These are phyloP conservation scores for Dinomys branickii DNA, from an alignment of 2,113 vertebrate species.

Conservation along the genomic window DNA sequence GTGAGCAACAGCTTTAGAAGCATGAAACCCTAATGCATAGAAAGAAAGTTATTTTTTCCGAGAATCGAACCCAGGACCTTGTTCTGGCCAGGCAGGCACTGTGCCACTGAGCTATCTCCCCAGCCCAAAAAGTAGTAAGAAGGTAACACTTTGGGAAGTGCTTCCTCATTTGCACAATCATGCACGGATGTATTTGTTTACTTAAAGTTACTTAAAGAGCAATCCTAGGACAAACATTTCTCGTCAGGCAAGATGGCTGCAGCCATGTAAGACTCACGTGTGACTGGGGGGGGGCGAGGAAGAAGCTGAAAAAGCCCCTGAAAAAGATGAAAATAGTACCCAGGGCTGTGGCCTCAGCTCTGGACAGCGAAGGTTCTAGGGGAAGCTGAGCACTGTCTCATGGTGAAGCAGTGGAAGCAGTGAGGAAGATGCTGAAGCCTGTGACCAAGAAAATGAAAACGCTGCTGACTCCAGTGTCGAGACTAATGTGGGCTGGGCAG, in stretches of 20 bases:
- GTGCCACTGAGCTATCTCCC: too few relatives aligned
- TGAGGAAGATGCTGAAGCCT: constrained; percentile 75
- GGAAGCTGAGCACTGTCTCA: constrained; percentile 76
- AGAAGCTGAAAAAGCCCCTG: too few relatives aligned
- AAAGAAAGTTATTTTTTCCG: background rate
- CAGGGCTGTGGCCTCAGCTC: too few relatives aligned
- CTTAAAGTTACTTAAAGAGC: too few relatives aligned
- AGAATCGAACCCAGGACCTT: too few relatives aligned
- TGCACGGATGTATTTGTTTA: background rate
- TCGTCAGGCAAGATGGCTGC: too few relatives aligned
- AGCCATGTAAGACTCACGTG: too few relatives aligned
- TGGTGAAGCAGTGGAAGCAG: constrained; percentile 82
- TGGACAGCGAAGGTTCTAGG: constrained; percentile 79
- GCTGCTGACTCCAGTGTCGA: constrained; percentile 74
- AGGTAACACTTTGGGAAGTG: background rate
- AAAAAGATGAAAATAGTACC: too few relatives aligned
- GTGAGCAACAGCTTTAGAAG: background rate
- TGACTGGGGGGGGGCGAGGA: too few relatives aligned
- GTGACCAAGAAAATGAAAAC: background rate
- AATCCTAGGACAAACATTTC: too few relatives aligned
- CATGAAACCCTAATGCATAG: background rate
- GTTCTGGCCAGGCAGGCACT: too few relatives aligned
- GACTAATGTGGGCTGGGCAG: constrained; percentile 91
- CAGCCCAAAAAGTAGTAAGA: background rate
- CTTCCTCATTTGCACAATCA: background rate